Evolutionary conservation across 2,888 invertebrate species (phyloP).

Genomic region (Cremastinae sp.): DNA sequence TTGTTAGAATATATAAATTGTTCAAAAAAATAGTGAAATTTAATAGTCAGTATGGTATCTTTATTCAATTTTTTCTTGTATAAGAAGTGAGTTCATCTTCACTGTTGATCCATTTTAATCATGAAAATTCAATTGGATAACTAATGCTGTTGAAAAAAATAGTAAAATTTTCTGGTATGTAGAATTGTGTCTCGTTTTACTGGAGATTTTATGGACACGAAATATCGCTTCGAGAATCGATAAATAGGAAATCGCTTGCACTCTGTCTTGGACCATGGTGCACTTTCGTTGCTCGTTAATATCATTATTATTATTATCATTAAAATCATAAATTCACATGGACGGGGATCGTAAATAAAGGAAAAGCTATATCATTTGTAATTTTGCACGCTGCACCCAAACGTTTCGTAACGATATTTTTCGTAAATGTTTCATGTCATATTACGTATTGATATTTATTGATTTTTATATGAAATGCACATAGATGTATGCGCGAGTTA

Average conservation of each 20-base stretch:
- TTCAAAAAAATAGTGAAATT: too few relatives aligned
- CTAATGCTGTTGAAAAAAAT: too few relatives aligned
- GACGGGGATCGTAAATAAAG: constrained; percentile 67
- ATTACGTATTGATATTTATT: constrained; percentile 61
- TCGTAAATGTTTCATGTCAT: constrained; percentile 79
- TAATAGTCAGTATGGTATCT: too few relatives aligned
- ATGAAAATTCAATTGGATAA: too few relatives aligned
- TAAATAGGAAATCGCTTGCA: constrained; percentile 62
- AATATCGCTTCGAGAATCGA: constrained; percentile 51
- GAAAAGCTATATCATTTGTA: constrained; percentile 66
- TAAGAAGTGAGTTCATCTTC: too few relatives aligned
- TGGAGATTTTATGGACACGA: neutral
- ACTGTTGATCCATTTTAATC: too few relatives aligned
- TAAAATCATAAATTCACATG: constrained; percentile 64
- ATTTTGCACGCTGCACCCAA: constrained; percentile 78
- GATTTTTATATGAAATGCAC: constrained; percentile 1
- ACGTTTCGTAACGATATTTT: constrained; percentile 75
- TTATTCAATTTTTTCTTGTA: too few relatives aligned
- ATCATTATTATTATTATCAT: constrained; percentile 41
- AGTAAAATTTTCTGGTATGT: neutral
- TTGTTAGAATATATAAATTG: too few relatives aligned
- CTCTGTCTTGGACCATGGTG: constrained; percentile 66
- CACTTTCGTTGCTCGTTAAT: constrained; percentile 69
- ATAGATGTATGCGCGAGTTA: constrained; percentile 20
- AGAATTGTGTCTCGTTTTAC: constrained; percentile 6